Evolutionary conservation across 2,888 invertebrate species (phyloP).

Genomic region (Caenorhabditis parvicauda): DNA sequence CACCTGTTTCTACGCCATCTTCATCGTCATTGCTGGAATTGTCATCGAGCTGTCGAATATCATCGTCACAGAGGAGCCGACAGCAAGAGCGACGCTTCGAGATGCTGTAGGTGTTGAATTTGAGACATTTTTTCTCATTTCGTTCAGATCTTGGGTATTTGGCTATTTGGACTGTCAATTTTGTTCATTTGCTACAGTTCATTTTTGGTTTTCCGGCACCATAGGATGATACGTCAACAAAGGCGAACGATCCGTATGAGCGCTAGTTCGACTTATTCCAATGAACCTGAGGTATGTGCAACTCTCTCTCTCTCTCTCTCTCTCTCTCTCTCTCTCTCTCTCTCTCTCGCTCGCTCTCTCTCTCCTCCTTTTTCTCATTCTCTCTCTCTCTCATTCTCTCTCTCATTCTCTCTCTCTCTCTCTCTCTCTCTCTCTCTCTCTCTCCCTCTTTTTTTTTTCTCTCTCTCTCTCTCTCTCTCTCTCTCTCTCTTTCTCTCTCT

Average conservation of each 20-base stretch:
- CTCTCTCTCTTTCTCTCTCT: no score
- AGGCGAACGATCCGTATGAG: conserved; percentile 21
- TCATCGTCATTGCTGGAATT: conserved; percentile 45
- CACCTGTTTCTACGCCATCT: conserved; percentile 45
- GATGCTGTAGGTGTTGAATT: conserved; percentile 24
- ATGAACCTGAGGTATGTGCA: conserved; percentile 20
- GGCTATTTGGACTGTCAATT: conserved; percentile 38
- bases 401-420: no score
- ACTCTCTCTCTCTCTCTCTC: no score
- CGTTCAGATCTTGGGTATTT: conserved; percentile 30
- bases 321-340: no score
- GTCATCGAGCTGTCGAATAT: conserved; percentile 43
- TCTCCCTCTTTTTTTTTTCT: no score
- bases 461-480: no score
- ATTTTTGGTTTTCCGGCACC: conserved; percentile 25
- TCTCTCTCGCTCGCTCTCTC: no score
- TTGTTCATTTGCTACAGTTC: conserved; percentile 38
- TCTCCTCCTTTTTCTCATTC: no score
- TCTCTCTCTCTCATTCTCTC: no score
- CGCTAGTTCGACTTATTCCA: conserved; percentile 9
- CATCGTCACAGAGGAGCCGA: conserved; percentile 18
- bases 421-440: no score
- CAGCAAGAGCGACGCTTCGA: conserved; percentile 22
- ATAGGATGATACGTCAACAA: conserved; percentile 18
- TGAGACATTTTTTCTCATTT: background rate